Evolutionary conservation across 2,797 vertebrate species (phyloP).

Genomic region (Peromyscus attwateri): DNA sequence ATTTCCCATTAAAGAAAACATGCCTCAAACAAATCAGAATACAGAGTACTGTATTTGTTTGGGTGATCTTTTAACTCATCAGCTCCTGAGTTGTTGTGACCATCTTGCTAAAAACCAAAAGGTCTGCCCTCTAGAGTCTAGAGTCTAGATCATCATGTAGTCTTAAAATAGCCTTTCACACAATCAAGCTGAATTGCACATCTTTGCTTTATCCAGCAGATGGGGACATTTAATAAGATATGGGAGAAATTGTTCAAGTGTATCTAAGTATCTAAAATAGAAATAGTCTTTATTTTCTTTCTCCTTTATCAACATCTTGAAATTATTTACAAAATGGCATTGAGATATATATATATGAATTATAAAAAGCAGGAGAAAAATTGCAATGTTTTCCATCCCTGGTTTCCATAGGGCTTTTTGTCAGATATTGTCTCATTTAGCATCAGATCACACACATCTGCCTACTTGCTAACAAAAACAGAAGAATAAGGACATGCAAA

Average conservation of each 20-base stretch:
- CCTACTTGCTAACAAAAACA: conserved; percentile 54
- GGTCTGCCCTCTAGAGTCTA: not conserved
- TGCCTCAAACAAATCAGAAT: conserved; percentile 46
- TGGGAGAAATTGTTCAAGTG: conserved; percentile 50
- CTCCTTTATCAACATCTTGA: conserved; percentile 58
- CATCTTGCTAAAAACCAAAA: conserved; percentile 35
- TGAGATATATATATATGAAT: not conserved
- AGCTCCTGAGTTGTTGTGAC: not conserved
- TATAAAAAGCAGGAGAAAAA: conserved; percentile 4
- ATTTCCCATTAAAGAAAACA: conserved; percentile 43
- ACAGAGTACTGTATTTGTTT: not conserved
- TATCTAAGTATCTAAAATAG: conserved; percentile 56
- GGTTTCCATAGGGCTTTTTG: conserved; percentile 4
- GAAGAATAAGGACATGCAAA: conserved; percentile 7
- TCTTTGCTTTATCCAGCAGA: conserved; percentile 77
- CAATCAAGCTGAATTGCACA: conserved; percentile 53
- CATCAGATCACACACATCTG: not conserved
- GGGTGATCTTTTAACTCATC: not conserved
- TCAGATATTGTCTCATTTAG: conserved; percentile 27
- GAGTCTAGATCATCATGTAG: conserved; percentile 12
- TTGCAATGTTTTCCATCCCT: conserved; percentile 1
- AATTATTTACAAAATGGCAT: conserved; percentile 52
- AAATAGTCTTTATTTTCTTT: conserved; percentile 45
- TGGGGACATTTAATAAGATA: conserved; percentile 76
- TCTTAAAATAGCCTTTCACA: conserved; percentile 31